Conservation (phyloP, 2,113 vertebrate genomes). For the Oryzias celebensis region DNA sequence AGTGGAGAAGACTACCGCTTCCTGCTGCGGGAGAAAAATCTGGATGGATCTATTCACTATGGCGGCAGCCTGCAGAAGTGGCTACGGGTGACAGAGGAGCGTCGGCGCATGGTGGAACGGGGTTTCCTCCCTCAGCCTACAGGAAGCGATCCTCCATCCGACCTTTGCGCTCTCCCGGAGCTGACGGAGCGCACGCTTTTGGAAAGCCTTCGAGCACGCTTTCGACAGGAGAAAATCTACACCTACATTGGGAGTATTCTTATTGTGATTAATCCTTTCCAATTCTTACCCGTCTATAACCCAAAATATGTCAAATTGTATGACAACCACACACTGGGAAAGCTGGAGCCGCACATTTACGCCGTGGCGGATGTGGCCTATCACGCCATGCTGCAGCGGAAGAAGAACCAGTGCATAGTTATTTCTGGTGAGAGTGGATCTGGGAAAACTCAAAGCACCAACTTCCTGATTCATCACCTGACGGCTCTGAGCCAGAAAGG, state of each 20-base stretch:
- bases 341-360: constrained; percentile 93
- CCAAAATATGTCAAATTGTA: constrained; percentile 98
- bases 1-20: constrained; percentile 92
- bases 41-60: constrained; percentile 94
- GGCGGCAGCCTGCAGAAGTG: constrained; percentile 94
- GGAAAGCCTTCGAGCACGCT: constrained; percentile 90
- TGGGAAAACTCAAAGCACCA: too few species aligned
- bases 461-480: too few species aligned
- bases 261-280: constrained; percentile 95
- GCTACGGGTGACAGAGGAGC: constrained; percentile 90
- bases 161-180: constrained; percentile 88
- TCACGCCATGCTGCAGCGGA: constrained; percentile 91
- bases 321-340: constrained; percentile 92
- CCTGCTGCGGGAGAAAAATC: constrained; percentile 92
- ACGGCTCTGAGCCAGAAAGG: constrained; percentile 84
- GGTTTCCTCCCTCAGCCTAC: constrained; percentile 92
- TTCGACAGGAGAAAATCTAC: constrained; percentile 96
- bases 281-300: constrained; percentile 96
- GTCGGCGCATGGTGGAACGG: constrained; percentile 88
- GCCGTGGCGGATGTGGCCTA: constrained; percentile 95
- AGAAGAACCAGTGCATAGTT: constrained; percentile 92
- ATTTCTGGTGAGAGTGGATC: constrained; percentile 73
- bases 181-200: constrained; percentile 89
- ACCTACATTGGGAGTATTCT: constrained; percentile 95
- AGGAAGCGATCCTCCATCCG: constrained; percentile 85